A percentile compares a stretch with the other conserved stretches of the same genome.
phyloP scores from a whole-genome alignment of 2,797 vertebrate species.

The Acipenser ruthenus region DNA sequence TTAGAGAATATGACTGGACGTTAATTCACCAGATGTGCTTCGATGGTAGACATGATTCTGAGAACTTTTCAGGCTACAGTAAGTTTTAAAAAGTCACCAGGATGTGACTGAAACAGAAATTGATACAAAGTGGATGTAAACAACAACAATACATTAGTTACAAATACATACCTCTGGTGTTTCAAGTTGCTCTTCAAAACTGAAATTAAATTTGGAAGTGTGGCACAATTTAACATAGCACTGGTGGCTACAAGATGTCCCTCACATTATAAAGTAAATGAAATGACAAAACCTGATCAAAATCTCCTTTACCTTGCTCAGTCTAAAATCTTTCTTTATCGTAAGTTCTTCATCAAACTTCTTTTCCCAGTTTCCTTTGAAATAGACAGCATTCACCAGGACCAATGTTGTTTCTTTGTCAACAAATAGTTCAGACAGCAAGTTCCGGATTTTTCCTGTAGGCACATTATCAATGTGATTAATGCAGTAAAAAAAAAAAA shows the following conservation, averaged over 20 bases:
- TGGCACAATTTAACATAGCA: background rate
- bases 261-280: too few relatives aligned
- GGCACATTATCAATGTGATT: background rate
- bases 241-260: too few relatives aligned
- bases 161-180: background rate
- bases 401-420: conserved; percentile 40
- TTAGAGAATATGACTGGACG: too few relatives aligned
- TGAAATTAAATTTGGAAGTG: background rate
- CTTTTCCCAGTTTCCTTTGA: conserved; percentile 55
- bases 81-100: too few relatives aligned
- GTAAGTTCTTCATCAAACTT: conserved; percentile 36
- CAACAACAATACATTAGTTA: background rate
- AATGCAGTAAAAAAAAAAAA: background rate
- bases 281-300: too few relatives aligned
- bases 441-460: conserved; percentile 52
- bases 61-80: too few relatives aligned
- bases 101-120: too few relatives aligned
- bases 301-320: conserved; percentile 47
- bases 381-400: conserved; percentile 61
- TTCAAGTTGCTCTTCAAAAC: background rate
- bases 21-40: too few relatives aligned
- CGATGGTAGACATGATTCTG: too few relatives aligned
- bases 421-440: conserved; percentile 32
- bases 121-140: background rate
- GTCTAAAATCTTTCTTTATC: conserved; percentile 32